Base-by-base conservation (phyloP, 2,113 vertebrate species). In the Equus quagga region DNA sequence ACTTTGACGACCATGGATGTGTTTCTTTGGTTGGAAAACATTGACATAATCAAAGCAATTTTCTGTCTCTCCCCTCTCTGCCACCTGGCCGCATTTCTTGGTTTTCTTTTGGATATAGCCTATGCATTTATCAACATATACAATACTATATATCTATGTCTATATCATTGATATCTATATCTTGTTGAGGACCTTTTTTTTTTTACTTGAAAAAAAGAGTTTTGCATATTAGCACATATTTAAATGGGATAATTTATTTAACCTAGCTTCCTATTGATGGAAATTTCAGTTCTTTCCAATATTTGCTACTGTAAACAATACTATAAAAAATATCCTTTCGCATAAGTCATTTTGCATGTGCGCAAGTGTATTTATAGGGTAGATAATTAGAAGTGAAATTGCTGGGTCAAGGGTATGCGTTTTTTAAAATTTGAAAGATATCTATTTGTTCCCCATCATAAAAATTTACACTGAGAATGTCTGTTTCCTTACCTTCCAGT, bases 351-450 rank as follows among this genome's bases (percentile, higher is more conserved):
- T 95, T 78, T 89, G 41, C 8, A 28, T 88, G 4, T 72, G 31
- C 72, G n/a, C 8, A 92, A 86, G 4, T 60, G 5, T 28, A 41
- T 44, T 95, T 93, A 70, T 3, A 54, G 9, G 49, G 46, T 58
- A n/a, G 9, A 33, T 73, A 69, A 51, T 83, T 92, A 82, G 85
- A 96, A 94, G 44, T 46, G 6, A 12, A 95, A 94, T 60, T 82
- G 15, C 6, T 88, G 21, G 24, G 11, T 78, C n/a, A 81, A 67
- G 15, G 24, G 3, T 73, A 51, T 69, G 8, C 92, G 17, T 6
- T 75, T 73, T 91, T 83, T 54, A 49, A 46, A n/a, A 54, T 95
- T 89, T 56, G 26, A 87, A 88, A 75, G 21, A 49, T 24, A 49
- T 21, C 23, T 94, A 26, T 75, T 80, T 80, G 4, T 6, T 88